Conservation (phyloP, 2,797 vertebrate genomes). For the Coregonus suidteri region DNA sequence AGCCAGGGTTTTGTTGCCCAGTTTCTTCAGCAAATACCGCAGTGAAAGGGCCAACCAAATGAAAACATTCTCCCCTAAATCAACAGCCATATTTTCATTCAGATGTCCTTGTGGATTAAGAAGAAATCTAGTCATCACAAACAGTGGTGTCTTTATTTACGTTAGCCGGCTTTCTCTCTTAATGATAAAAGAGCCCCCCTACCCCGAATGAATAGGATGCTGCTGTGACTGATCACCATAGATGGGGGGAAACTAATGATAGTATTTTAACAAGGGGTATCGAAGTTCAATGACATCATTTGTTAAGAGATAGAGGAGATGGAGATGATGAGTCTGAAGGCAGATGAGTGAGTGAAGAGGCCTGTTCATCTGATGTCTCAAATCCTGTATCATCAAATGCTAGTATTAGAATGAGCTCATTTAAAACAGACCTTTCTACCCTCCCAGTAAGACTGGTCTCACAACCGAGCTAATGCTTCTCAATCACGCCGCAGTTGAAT, state of each 20-base stretch:
- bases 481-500: background rate
- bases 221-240: constrained; percentile 32
- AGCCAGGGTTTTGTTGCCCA: background rate
- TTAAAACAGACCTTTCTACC: constrained; percentile 42
- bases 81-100: background rate
- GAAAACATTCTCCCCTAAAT: constrained; percentile 2
- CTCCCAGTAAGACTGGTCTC: background rate
- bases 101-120: background rate
- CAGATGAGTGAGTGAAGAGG: constrained; percentile 46
- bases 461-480: background rate
- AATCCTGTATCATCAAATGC: constrained; percentile 66
- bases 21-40: background rate
- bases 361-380: constrained; percentile 66
- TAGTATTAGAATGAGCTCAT: constrained; percentile 64
- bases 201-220: constrained; percentile 33
- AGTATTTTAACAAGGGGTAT: constrained; percentile 38
- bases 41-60: background rate
- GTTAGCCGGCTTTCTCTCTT: constrained; percentile 22
- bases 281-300: constrained; percentile 38
- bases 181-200: constrained; percentile 26
- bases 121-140: background rate
- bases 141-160: constrained; percentile 24
- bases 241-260: constrained; percentile 26
- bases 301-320: constrained; percentile 53
- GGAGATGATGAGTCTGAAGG: constrained; percentile 58